Base-by-base conservation (phyloP, 2,797 vertebrate species). In the Sternotherus odoratus region DNA sequence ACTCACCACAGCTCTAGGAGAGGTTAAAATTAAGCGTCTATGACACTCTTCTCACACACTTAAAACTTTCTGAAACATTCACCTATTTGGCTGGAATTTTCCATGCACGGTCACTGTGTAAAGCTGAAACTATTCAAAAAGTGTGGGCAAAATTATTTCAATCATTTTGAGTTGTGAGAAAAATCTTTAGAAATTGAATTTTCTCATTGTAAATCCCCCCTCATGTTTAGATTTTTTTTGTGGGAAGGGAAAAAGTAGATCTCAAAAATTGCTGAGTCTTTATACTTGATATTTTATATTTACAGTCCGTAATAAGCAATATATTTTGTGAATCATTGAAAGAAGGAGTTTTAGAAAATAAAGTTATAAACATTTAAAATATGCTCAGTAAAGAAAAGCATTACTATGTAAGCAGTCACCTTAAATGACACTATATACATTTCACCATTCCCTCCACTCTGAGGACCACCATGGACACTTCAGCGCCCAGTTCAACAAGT, bases 231-330 rank as follows among this genome's bases (percentile, higher is more conserved):
- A 23, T 36, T 36, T 66, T 66, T 66, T 66, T 66, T 8, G 23
- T 66, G n/a, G n/a, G 63, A 66, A 36, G 75, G 83, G 88, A 96
- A 81, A 12, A 53, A 90, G 91, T 66, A 54, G 77, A 86, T 84
- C 83, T 83, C 4, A 53, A 93, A 86, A 93, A 77, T 26, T 79
- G n/a, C 26, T 79, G 83, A 93, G 92, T 94, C 93, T 93, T 94
- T 94, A 93, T 91, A 93, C 75, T 24, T 87, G 80, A 74, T 63
- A 91, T 95, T 94, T 93, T 79, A 30, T 85, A 77, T 82, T 83
- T 93, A 39, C 93, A 72, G 54, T 78, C 43, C 89, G 43, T 26
- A 87, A 54, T 46, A 84, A 51, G 63, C 79, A 17, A 15, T 39
- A 77, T 30, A 39, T 51, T 92, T 88, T 78, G 77, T 82, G 92